Conservation (phyloP, 2,113 vertebrate genomes). For the Aptenodytes forsteri region DNA sequence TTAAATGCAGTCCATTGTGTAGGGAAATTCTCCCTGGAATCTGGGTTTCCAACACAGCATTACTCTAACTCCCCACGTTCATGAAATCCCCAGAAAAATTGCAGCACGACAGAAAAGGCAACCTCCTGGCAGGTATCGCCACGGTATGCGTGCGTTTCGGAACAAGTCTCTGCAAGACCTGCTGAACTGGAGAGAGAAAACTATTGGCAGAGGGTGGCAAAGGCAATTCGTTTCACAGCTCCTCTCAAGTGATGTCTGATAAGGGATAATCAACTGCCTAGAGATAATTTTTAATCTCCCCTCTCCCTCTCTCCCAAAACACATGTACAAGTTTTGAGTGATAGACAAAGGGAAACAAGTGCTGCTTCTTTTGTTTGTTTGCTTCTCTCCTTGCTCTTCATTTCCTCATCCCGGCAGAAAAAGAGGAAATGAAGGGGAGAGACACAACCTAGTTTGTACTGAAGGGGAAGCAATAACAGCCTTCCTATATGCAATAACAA, state of each 20-base stretch:
- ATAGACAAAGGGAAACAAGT: not conserved
- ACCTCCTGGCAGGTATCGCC: not conserved
- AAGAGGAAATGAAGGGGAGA: not conserved
- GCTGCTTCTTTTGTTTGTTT: not conserved
- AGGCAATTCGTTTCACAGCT: not conserved
- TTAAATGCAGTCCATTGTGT: not conserved
- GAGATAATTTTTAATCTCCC: not conserved
- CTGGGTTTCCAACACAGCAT: not conserved
- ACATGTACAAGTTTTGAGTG: not conserved
- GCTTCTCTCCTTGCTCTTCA: not conserved
- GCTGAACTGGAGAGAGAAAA: not conserved
- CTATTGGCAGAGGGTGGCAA: not conserved
- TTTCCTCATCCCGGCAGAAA: not conserved
- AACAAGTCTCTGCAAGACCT: not conserved
- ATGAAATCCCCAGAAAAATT: not conserved
- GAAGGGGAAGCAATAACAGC: not conserved
- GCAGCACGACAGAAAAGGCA: not conserved
- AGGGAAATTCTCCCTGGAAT: conserved; percentile 11
- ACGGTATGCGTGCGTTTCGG: not conserved
- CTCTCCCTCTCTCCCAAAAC: not conserved
- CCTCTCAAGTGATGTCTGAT: not conserved
- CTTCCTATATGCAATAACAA: not conserved
- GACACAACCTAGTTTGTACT: fast-evolving
- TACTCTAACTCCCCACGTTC: not conserved
- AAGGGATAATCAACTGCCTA: not conserved